phyloP scores from a whole-genome alignment of 2,113 vertebrate genomes.

The Salminus brasiliensis region DNA sequence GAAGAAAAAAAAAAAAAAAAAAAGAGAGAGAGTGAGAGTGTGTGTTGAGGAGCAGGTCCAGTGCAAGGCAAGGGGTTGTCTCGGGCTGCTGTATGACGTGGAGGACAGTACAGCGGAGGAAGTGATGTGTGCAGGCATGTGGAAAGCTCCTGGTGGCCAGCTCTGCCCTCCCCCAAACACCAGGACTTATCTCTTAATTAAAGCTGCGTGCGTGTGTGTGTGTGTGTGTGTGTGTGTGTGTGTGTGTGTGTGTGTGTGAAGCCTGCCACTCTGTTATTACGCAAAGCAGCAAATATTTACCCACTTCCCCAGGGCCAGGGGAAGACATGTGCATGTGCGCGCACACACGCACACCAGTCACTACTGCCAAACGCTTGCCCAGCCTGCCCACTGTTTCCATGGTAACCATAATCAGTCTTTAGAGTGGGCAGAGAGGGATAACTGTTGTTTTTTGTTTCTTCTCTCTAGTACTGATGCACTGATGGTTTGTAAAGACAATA shows the following conservation, averaged over 20 bases:
- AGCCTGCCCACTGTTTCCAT: conserved; percentile 72
- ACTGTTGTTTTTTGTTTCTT: conserved; percentile 36
- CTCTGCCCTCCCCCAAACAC: conserved; percentile 16
- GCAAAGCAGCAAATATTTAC: conserved; percentile 56
- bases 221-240: too few relatives aligned
- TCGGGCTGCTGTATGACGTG: not conserved
- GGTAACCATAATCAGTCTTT: conserved; percentile 64
- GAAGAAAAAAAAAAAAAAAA: not conserved
- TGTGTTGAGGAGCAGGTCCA: not conserved
- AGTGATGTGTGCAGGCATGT: conserved; percentile 31
- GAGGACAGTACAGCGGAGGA: not conserved
- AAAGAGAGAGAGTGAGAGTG: not conserved
- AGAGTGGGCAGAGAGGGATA: conserved; percentile 48
- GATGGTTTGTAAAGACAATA: conserved; percentile 51
- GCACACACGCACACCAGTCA: conserved; percentile 30
- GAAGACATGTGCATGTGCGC: conserved; percentile 34
- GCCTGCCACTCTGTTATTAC: conserved; percentile 47
- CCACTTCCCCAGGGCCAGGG: conserved; percentile 50
- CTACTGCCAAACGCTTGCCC: conserved; percentile 60
- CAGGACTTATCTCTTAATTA: conserved; percentile 53
- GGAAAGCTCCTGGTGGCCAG: conserved; percentile 38
- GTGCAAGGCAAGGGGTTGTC: not conserved
- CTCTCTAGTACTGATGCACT: conserved; percentile 52
- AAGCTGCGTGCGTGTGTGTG: not conserved
- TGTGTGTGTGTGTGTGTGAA: not conserved